These are phyloP conservation scores for Eledona agricola DNA, from an alignment of 2,888 invertebrate genomes.

Conservation along the genomic window DNA sequence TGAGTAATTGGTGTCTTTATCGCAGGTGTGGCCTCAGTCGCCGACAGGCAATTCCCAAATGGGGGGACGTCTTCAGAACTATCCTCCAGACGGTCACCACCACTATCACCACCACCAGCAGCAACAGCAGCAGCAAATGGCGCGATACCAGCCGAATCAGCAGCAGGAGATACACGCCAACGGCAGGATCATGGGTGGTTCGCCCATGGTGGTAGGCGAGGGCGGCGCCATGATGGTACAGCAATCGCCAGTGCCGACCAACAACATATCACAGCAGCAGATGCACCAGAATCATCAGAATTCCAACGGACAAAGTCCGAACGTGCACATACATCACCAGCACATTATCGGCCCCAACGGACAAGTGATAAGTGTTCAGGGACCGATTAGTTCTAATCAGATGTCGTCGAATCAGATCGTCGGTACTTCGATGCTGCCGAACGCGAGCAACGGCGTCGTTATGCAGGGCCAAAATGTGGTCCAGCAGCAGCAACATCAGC, in stretches of 20 bases:
- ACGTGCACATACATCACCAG: conserved; percentile 52
- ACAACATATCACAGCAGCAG: conserved; percentile 48
- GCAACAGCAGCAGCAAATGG: conserved; percentile 51
- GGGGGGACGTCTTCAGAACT: conserved; percentile 46
- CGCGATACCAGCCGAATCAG: conserved; percentile 55
- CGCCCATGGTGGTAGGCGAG: conserved; percentile 52
- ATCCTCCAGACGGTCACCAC: conserved; percentile 55
- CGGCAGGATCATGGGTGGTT: conserved; percentile 51
- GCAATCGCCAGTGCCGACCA: conserved; percentile 33
- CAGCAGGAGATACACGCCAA: conserved; percentile 38
- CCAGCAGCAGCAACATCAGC: conserved; percentile 51
- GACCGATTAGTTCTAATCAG: conserved; percentile 47
- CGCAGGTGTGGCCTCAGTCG: conserved; percentile 53
- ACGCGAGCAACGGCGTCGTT: conserved; percentile 45
- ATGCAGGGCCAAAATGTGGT: conserved; percentile 52
- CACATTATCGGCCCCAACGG: conserved; percentile 68
- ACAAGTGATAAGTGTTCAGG: conserved; percentile 69
- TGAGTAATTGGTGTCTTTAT: conserved; percentile 26
- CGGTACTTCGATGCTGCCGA: conserved; percentile 35
- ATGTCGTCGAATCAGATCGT: conserved; percentile 32
- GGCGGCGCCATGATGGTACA: conserved; percentile 55
- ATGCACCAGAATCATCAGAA: conserved; percentile 47
- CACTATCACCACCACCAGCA: conserved; percentile 56
- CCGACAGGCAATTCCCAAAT: conserved; percentile 47
- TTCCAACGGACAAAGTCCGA: conserved; percentile 38